These are phyloP conservation scores for Nerophis ophidion DNA, from an alignment of 2,113 vertebrate species.

Conservation along the genomic window DNA sequence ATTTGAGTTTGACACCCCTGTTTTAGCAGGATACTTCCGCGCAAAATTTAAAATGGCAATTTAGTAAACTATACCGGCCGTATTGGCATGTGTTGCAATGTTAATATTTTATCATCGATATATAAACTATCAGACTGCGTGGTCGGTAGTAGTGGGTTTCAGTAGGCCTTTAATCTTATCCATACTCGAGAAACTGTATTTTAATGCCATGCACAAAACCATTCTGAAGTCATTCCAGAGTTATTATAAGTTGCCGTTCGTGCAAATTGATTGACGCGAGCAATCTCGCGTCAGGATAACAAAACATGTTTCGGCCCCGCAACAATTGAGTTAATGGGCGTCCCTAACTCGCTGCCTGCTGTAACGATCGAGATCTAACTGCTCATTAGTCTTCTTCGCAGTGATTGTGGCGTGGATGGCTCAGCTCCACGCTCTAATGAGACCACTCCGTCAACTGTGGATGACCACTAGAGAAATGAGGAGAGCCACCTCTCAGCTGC, in stretches of 20 bases:
- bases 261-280: constrained; percentile 30
- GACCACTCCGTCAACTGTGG: constrained; percentile 34
- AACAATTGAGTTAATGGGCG: constrained; percentile 33
- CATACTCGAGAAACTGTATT: not conserved
- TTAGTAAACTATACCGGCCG: no score
- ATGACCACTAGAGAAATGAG: constrained; percentile 40
- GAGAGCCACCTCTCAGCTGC: constrained; percentile 15
- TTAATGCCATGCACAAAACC: constrained; percentile 9
- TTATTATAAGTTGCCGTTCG: constrained; percentile 13
- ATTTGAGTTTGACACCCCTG: no score
- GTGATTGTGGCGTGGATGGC: constrained; percentile 26
- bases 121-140: no score
- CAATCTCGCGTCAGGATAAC: not conserved
- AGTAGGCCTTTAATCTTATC: no score
- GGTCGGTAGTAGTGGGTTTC: no score
- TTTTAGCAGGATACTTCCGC: no score
- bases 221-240: constrained; percentile 36
- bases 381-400: constrained; percentile 50
- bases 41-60: no score
- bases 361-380: constrained; percentile 24
- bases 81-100: no score
- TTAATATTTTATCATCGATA: no score
- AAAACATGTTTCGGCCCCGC: constrained; percentile 24
- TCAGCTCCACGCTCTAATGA: constrained; percentile 40
- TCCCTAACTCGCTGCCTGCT: constrained; percentile 17